A percentile compares a stretch with the other conserved stretches of the same genome.
These are phyloP conservation scores for Conus canariensis DNA, from an alignment of 2,888 invertebrate genomes.

Conservation along the genomic window DNA sequence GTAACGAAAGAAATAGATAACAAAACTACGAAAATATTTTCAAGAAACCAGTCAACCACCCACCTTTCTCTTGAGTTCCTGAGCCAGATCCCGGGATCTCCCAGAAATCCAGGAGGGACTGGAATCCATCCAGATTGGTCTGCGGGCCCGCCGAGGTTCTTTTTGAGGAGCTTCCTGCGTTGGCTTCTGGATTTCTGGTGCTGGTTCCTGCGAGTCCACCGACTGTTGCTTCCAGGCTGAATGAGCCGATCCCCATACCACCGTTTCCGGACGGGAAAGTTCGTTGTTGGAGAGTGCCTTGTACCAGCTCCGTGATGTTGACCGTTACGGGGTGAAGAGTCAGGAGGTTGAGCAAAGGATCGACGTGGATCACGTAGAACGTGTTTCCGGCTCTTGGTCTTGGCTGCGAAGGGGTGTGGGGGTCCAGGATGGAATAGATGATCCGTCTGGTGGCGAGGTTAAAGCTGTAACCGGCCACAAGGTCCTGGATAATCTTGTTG, in stretches of 20 bases:
- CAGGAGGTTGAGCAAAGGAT: background rate
- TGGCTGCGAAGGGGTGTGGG: too few relatives aligned
- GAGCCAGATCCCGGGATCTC: background rate
- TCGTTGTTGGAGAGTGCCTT: background rate
- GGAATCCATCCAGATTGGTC: background rate
- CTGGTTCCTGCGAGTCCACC: too few relatives aligned
- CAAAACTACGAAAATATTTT: too few relatives aligned
- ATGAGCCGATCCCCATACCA: background rate
- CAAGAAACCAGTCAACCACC: background rate
- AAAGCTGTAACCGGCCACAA: background rate
- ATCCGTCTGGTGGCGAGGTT: constrained; percentile 5
- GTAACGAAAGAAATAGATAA: too few relatives aligned
- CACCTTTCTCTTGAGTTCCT: background rate
- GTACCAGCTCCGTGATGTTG: background rate
- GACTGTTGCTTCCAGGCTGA: background rate
- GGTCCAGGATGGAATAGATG: constrained; percentile 1
- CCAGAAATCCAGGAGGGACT: background rate
- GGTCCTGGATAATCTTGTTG: background rate
- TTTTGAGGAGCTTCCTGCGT: too few relatives aligned
- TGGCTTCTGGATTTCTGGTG: too few relatives aligned
- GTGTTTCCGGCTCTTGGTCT: background rate
- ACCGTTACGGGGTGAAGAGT: background rate
- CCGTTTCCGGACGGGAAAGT: background rate
- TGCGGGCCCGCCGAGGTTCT: background rate
- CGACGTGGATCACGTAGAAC: background rate